A percentile compares a stretch with the other conserved stretches of the same genome.
These are phyloP conservation scores for Pycnonotus jocosus DNA, from an alignment of 2,113 vertebrate genomes.

Conservation along the genomic window DNA sequence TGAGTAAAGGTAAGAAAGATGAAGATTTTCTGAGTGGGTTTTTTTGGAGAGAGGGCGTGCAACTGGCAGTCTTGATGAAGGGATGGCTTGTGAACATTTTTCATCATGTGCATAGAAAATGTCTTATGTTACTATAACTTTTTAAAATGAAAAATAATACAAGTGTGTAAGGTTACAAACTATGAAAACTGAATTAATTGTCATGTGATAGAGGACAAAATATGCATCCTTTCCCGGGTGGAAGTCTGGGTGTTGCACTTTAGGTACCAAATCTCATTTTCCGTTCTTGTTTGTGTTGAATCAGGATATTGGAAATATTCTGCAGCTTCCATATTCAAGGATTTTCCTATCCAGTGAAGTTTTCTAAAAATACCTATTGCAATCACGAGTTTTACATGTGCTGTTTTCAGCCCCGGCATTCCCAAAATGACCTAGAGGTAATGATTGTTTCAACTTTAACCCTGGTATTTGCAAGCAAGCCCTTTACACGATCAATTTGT, in stretches of 20 bases:
- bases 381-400: neutral
- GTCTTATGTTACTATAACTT: neutral
- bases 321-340: neutral
- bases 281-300: neutral
- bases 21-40: neutral
- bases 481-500: conserved; percentile 52
- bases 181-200: neutral
- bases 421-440: conserved; percentile 29
- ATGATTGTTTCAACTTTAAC: conserved; percentile 52
- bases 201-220: neutral
- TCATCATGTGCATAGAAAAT: neutral
- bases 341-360: neutral
- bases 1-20: neutral
- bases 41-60: neutral
- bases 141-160: neutral
- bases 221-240: neutral
- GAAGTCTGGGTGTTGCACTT: neutral
- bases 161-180: neutral
- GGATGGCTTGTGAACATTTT: neutral
- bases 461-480: conserved; percentile 33
- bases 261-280: neutral
- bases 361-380: neutral
- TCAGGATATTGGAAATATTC: neutral
- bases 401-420: neutral
- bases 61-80: neutral